Percentiles rank a stretch among this genome's conserved stretches.
phyloP scores from a whole-genome alignment of 2,797 vertebrate genomes.

The Hybognathus amarus region DNA sequence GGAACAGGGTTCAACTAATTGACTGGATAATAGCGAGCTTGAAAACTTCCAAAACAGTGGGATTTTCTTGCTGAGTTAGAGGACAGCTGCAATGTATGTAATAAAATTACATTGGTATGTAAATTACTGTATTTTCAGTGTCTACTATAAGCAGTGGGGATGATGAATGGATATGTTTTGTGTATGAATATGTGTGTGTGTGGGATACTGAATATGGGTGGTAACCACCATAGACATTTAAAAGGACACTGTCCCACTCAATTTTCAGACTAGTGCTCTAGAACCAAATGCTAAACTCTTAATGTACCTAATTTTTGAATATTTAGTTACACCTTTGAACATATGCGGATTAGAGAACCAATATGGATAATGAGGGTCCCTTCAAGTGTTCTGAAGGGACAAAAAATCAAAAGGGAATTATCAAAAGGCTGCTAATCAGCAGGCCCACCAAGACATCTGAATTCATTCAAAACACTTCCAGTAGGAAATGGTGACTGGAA shows the following conservation, averaged over 20 bases:
- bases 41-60: background rate
- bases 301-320: background rate
- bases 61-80: background rate
- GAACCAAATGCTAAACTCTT: background rate
- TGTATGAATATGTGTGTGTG: background rate
- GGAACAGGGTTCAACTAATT: background rate
- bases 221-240: background rate
- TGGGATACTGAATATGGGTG: background rate
- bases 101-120: background rate
- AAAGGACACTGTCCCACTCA: background rate
- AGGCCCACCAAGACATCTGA: constrained; percentile 50
- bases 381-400: background rate
- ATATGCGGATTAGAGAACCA: background rate
- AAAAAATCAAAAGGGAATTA: constrained; percentile 52
- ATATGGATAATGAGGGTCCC: constrained; percentile 1
- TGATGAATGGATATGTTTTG: background rate
- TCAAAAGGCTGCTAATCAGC: constrained; percentile 55
- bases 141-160: background rate
- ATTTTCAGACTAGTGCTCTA: background rate
- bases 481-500: constrained; percentile 52
- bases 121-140: background rate
- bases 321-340: background rate
- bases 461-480: constrained; percentile 37
- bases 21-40: background rate
- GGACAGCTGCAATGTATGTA: background rate